These are phyloP conservation scores for Hydrocynus forskahlii DNA, from an alignment of 2,797 vertebrate species.

Conservation along the genomic window DNA sequence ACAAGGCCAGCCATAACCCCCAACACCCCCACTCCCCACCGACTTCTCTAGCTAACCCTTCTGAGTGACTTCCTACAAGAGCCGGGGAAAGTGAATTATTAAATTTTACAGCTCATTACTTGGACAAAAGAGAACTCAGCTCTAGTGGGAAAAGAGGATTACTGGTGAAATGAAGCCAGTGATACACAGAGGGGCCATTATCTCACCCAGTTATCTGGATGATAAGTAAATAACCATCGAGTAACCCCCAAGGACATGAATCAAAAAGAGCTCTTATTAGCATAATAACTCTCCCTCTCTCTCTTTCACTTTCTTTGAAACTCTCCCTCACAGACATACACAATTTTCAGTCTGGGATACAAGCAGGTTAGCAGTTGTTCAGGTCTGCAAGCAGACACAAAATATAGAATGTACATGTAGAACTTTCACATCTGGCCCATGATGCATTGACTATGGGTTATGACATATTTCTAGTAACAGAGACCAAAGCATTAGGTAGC, in stretches of 20 bases:
- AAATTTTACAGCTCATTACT: conserved; percentile 67
- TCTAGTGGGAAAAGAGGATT: conserved; percentile 62
- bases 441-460: no score
- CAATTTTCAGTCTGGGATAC: conserved; percentile 28
- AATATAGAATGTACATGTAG: background rate
- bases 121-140: conserved; percentile 59
- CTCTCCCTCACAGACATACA: background rate
- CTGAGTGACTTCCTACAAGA: conserved; percentile 32
- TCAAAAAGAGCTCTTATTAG: conserved; percentile 58
- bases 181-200: conserved; percentile 61
- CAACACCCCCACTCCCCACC: no score
- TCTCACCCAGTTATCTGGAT: conserved; percentile 63
- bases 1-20: background rate
- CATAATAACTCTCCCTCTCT: conserved; percentile 56
- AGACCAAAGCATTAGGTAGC: background rate
- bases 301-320: conserved; percentile 38
- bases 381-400: background rate
- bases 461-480: no score
- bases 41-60: conserved; percentile 25
- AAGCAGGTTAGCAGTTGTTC: background rate
- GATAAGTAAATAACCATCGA: conserved; percentile 66
- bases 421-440: no score
- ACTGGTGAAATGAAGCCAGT: conserved; percentile 59
- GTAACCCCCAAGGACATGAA: conserved; percentile 54
- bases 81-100: conserved; percentile 58